A percentile compares a stretch with the other conserved stretches of the same genome.
Evolutionary conservation across 1,140 invertebrate genomes (phyloP).

Genomic region (Olivierus martensii): DNA sequence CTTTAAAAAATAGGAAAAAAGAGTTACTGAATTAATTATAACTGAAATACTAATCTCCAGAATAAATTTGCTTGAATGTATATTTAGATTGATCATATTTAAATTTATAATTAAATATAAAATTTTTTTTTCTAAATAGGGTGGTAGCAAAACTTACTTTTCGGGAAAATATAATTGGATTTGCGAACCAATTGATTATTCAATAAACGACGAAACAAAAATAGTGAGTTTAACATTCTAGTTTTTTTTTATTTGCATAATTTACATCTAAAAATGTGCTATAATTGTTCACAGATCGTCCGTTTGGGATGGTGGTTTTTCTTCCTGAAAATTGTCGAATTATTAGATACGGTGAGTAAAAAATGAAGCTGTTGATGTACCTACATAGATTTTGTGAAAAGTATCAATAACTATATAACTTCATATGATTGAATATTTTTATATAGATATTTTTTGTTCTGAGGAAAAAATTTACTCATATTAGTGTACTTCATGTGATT

Average conservation of each 20-base stretch:
- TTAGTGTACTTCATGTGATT: constrained; percentile 83
- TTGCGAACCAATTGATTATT: constrained; percentile 85
- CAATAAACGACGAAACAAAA: constrained; percentile 52
- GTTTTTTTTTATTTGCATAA: not conserved
- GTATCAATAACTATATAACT: not conserved
- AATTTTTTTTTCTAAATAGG: constrained; percentile 28
- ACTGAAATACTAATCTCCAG: no score
- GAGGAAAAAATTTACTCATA: constrained; percentile 81
- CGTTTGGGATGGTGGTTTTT: constrained; percentile 93
- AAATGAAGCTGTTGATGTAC: not conserved
- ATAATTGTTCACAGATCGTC: constrained; percentile 51
- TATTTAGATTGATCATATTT: no score
- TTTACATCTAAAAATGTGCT: not conserved
- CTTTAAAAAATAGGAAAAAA: no score
- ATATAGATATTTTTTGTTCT: constrained; percentile 73
- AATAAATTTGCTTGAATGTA: no score
- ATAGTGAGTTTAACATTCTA: constrained; percentile 43
- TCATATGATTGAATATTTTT: not conserved
- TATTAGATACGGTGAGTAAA: constrained; percentile 68
- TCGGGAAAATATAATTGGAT: constrained; percentile 51
- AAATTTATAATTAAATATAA: no score
- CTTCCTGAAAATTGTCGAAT: constrained; percentile 89
- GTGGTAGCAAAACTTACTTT: constrained; percentile 20
- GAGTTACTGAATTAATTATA: no score
- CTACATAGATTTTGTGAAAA: no score